Conservation (phyloP, 2,797 vertebrate genomes). For the Adelosebastes latens region DNA sequence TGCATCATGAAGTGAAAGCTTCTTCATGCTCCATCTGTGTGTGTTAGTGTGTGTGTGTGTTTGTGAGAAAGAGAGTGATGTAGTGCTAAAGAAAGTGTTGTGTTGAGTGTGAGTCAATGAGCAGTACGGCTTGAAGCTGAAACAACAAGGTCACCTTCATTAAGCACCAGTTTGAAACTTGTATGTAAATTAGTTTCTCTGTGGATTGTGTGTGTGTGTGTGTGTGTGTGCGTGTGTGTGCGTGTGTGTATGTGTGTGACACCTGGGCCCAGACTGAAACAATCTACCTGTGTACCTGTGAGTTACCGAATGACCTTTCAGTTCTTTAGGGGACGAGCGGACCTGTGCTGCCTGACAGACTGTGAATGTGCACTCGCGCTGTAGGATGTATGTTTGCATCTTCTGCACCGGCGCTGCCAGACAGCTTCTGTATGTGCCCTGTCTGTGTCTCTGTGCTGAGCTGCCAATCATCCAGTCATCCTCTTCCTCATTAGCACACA, state of each 20-base stretch:
- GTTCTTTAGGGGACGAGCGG: slow-evolving; percentile 43
- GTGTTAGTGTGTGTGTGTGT: slow-evolving; percentile 5
- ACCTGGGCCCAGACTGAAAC: slow-evolving; percentile 40
- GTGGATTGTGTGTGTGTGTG: slow-evolving; percentile 15
- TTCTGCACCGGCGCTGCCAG: slow-evolving; percentile 45
- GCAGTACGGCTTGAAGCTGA: slow-evolving; percentile 26
- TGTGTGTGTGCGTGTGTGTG: slow-evolving; percentile 16
- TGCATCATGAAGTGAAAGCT: slow-evolving; percentile 33
- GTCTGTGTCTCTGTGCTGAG: slow-evolving; percentile 61
- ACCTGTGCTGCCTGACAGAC: slow-evolving; percentile 54
- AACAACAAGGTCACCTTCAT: slow-evolving; percentile 33
- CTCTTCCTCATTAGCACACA: slow-evolving; percentile 34
- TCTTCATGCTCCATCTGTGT: slow-evolving; percentile 28
- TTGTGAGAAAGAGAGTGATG: neutral
- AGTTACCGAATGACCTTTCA: slow-evolving; percentile 52
- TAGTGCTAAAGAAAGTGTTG: slow-evolving; percentile 4
- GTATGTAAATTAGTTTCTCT: slow-evolving; percentile 42
- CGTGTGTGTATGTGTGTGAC: slow-evolving; percentile 15
- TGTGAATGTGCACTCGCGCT: slow-evolving; percentile 53
- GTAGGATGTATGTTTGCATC: slow-evolving; percentile 64
- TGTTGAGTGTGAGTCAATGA: slow-evolving; percentile 11
- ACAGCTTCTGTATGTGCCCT: slow-evolving; percentile 55
- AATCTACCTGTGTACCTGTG: slow-evolving; percentile 28
- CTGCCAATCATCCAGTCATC: slow-evolving; percentile 60
- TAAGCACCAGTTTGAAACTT: slow-evolving; percentile 22